A percentile compares a stretch with the other conserved stretches of the same genome.
These are phyloP conservation scores for Tuta absoluta DNA, from an alignment of 2,888 invertebrate species.

Conservation along the genomic window DNA sequence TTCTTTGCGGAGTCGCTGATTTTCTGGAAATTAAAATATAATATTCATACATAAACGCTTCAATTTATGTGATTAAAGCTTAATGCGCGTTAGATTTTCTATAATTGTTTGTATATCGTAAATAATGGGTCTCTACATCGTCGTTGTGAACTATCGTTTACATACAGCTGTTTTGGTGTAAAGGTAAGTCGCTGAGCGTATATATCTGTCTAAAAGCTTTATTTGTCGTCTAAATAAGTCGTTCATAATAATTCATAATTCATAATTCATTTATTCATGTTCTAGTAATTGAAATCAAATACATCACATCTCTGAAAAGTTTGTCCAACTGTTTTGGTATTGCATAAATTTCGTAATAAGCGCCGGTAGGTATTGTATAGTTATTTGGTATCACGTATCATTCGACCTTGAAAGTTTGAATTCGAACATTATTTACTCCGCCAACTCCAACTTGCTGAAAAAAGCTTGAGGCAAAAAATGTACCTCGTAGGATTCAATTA, in stretches of 20 bases:
- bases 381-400: slow-evolving; percentile 34
- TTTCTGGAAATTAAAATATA: not conserved
- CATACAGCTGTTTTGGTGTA: slow-evolving; percentile 70
- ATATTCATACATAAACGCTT: not conserved
- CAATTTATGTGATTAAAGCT: slow-evolving; percentile 34
- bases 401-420: slow-evolving; percentile 46
- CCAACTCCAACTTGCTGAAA: slow-evolving; percentile 1
- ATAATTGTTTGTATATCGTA: slow-evolving; percentile 42
- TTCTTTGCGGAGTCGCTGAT: not conserved
- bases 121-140: slow-evolving; percentile 50
- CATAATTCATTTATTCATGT: too few species aligned
- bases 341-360: slow-evolving; percentile 22
- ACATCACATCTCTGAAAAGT: not conserved
- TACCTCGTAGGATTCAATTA: not conserved
- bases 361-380: slow-evolving; percentile 35
- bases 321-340: slow-evolving; percentile 7
- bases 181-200: slow-evolving; percentile 50
- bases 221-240: not conserved
- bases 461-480: not conserved
- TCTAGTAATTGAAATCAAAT: not conserved
- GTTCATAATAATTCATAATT: too few species aligned
- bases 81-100: slow-evolving; percentile 24
- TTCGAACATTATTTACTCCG: not conserved
- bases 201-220: not conserved
- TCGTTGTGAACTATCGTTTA: slow-evolving; percentile 42